Evolutionary conservation across 2,888 invertebrate species (phyloP).

Genomic region (Sminthurides aquaticus): DNA sequence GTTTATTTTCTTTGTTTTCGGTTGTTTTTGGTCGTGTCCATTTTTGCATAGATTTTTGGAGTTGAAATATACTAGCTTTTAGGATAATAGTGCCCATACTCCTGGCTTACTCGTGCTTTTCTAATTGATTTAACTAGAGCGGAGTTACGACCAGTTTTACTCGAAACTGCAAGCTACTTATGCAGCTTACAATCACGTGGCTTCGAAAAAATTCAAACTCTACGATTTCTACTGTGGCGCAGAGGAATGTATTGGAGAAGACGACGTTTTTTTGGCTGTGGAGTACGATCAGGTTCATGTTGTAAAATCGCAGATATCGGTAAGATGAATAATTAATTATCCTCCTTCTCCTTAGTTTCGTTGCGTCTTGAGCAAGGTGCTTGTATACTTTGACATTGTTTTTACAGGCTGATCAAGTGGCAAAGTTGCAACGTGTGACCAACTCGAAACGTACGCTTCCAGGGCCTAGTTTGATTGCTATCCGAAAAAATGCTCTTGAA

Average conservation of each 20-base stretch:
- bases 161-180: neutral
- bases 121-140: too few relatives aligned
- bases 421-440: too few relatives aligned
- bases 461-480: neutral
- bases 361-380: neutral
- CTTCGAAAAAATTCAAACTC: neutral
- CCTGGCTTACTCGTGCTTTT: too few relatives aligned
- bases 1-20: too few relatives aligned
- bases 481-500: neutral
- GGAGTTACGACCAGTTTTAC: constrained; percentile 3
- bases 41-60: too few relatives aligned
- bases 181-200: neutral
- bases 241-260: neutral
- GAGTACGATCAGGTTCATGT: constrained; percentile 1
- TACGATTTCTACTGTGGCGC: neutral
- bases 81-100: too few relatives aligned
- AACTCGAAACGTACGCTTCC: neutral
- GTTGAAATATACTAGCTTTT: too few relatives aligned
- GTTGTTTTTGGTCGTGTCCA: too few relatives aligned
- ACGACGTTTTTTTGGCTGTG: neutral
- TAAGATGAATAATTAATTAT: neutral
- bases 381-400: neutral
- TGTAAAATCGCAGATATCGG: neutral
- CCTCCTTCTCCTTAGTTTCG: neutral
- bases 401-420: too few relatives aligned